Evolutionary conservation across 2,888 invertebrate species (phyloP).

Genomic region (Timandra comae): DNA sequence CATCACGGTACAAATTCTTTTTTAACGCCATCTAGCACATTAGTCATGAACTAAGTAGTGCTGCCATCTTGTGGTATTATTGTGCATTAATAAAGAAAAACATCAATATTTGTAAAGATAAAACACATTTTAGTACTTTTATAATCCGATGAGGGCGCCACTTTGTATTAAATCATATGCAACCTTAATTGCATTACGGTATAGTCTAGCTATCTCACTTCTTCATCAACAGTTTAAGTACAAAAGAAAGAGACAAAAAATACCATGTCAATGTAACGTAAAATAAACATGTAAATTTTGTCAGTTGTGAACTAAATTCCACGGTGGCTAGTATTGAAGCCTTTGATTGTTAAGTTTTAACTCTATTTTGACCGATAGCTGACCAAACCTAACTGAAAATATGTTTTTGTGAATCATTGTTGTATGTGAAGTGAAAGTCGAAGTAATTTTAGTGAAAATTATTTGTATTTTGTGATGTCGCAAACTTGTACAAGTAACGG

Average conservation of each 20-base stretch:
- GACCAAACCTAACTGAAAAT: conserved; percentile 1
- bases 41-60: conserved; percentile 4
- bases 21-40: conserved; percentile 29
- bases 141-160: conserved; percentile 18
- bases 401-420: conserved; percentile 7
- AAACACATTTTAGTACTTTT: conserved; percentile 20
- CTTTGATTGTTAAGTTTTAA: conserved; percentile 7
- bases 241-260: conserved; percentile 31
- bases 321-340: conserved; percentile 34
- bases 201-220: conserved; percentile 24
- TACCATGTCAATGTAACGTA: conserved; percentile 46
- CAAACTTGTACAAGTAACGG: conserved; percentile 24
- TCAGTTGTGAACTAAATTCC: conserved; percentile 54
- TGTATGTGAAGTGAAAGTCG: neutral
- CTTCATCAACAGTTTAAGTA: conserved; percentile 1
- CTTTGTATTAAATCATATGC: conserved; percentile 13
- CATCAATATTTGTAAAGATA: conserved; percentile 17
- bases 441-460: neutral
- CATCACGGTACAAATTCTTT: too few relatives aligned
- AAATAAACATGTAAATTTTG: conserved; percentile 56
- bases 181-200: conserved; percentile 23
- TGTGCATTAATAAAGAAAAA: conserved; percentile 16
- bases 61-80: neutral
- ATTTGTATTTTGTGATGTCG: conserved; percentile 16
- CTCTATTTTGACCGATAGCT: conserved; percentile 7